These are phyloP conservation scores for Chaenocephalus aceratus DNA, from an alignment of 2,113 vertebrate genomes.

Conservation along the genomic window DNA sequence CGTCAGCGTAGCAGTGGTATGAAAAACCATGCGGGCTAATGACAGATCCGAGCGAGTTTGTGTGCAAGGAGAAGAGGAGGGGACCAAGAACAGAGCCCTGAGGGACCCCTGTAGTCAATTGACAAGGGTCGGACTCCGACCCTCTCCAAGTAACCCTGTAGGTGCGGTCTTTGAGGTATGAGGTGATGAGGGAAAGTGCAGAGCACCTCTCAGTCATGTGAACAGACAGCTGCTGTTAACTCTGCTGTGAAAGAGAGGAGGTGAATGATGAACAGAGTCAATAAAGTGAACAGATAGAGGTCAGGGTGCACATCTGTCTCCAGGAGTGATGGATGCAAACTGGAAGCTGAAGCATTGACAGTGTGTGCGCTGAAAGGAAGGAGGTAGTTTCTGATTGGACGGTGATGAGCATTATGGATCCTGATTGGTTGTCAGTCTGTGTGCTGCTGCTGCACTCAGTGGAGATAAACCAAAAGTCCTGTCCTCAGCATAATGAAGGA, in stretches of 20 bases:
- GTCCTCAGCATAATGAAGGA: conserved; percentile 4
- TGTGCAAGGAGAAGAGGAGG: no score
- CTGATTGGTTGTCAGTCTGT: background rate
- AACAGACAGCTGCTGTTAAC: conserved; percentile 54
- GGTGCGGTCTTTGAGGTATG: no score
- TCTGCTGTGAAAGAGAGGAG: background rate
- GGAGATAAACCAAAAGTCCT: background rate
- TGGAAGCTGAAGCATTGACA: conserved; percentile 4
- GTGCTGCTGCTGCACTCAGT: background rate
- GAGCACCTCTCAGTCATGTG: no score
- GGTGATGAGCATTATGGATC: conserved; percentile 14
- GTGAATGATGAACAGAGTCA: background rate
- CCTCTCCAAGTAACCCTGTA: no score
- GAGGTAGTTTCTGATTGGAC: no score
- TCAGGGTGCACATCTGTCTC: conserved; percentile 14
- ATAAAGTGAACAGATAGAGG: conserved; percentile 31
- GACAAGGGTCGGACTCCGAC: no score
- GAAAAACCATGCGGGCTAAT: no score
- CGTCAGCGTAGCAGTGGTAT: no score
- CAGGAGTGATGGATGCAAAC: conserved; percentile 8
- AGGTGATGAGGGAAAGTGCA: no score
- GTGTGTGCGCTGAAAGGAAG: background rate
- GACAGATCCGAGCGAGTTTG: no score
- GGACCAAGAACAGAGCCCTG: no score
- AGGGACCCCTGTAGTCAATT: no score